Evolutionary conservation across 1,140 invertebrate genomes (phyloP).

Genomic region (Hylaeus anthracinus): DNA sequence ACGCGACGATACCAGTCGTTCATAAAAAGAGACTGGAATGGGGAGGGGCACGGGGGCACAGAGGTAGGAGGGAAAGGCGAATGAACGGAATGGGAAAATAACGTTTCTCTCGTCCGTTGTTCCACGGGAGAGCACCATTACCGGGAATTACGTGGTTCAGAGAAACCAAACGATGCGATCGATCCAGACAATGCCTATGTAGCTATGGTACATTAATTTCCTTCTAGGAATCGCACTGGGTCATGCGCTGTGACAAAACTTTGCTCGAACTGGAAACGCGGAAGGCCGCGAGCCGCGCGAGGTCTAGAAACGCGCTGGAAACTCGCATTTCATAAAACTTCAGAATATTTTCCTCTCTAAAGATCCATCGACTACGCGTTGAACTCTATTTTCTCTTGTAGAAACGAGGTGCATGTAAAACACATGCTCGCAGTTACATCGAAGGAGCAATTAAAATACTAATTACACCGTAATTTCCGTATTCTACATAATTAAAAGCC

Average conservation of each 20-base stretch:
- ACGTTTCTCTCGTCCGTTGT: conserved; percentile 27
- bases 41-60: neutral
- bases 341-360: no score
- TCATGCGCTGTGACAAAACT: conserved; percentile 18
- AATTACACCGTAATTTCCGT: neutral
- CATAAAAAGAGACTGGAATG: neutral
- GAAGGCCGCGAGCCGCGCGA: neutral
- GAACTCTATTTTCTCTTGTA: neutral
- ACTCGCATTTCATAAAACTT: no score
- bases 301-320: no score
- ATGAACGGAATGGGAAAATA: conserved; percentile 40
- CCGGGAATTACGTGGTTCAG: conserved; percentile 44
- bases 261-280: conserved; percentile 1
- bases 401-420: neutral
- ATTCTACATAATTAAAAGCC: conserved; percentile 6
- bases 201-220: conserved; percentile 67
- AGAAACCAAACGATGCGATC: conserved; percentile 59
- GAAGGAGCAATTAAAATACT: conserved; percentile 4
- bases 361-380: neutral
- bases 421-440: neutral
- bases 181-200: conserved; percentile 60
- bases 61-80: neutral
- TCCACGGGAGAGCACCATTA: conserved; percentile 28
- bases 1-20: conserved; percentile 10
- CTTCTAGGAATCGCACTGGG: conserved; percentile 65